Evolutionary conservation across 2,113 vertebrate genomes (phyloP).

Genomic region (Phyllopteryx taeniolatus): DNA sequence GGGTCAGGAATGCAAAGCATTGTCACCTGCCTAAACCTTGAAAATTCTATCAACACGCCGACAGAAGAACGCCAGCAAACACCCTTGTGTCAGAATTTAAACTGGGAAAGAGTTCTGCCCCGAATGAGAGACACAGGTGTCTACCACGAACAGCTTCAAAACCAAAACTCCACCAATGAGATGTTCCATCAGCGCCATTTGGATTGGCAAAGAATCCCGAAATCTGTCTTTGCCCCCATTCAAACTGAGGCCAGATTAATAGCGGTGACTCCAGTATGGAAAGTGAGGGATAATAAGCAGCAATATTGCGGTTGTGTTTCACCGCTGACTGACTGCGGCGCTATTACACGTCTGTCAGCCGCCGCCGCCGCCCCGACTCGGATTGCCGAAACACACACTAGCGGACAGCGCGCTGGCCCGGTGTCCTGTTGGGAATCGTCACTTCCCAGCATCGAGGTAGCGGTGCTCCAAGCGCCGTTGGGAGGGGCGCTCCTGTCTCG

Average conservation of each 20-base stretch:
- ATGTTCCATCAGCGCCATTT: slow-evolving; percentile 25
- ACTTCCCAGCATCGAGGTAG: slow-evolving; percentile 59
- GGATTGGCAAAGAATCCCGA: slow-evolving; percentile 26
- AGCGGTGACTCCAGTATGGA: slow-evolving; percentile 39
- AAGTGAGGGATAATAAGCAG: slow-evolving; percentile 44
- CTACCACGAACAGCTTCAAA: not conserved
- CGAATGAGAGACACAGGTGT: slow-evolving; percentile 10
- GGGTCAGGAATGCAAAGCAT: slow-evolving; percentile 57
- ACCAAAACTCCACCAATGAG: slow-evolving; percentile 13
- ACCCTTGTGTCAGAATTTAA: not conserved
- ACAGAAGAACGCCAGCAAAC: slow-evolving; percentile 17
- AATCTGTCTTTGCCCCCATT: slow-evolving; percentile 14
- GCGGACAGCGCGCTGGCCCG: slow-evolving; percentile 23
- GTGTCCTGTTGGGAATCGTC: slow-evolving; percentile 54
- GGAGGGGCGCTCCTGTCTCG: slow-evolving; percentile 63
- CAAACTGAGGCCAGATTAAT: slow-evolving; percentile 36
- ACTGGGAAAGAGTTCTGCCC: slow-evolving; percentile 11
- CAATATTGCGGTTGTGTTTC: slow-evolving; percentile 22
- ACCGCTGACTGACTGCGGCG: slow-evolving; percentile 15
- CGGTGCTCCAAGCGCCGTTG: slow-evolving; percentile 54
- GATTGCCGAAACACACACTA: slow-evolving; percentile 9
- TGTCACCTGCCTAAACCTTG: slow-evolving; percentile 63
- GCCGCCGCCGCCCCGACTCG: not conserved
- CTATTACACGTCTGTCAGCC: slow-evolving; percentile 14
- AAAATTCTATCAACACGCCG: slow-evolving; percentile 31